Evolutionary conservation across 2,888 invertebrate species (phyloP), one percentile per base, ranked within the genome.

Genomic region (Drepanosiphum platanoidis): DNA sequence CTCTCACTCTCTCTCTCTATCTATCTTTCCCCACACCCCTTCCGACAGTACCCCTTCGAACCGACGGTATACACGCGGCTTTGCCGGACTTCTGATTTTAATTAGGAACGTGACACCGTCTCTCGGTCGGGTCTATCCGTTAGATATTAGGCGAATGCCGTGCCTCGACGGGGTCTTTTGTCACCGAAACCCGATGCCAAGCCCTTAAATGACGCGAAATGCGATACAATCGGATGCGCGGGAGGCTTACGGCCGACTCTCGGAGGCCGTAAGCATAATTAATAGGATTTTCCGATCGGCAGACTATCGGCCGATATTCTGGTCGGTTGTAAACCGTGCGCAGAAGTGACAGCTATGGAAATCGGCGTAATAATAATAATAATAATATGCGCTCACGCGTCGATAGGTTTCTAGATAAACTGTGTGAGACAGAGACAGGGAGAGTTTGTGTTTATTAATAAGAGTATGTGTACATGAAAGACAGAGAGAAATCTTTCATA

Each of bases 101-200:
- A 84, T 84, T 77, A 77, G 84, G 52, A 84, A 84, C 84, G 84
- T 77, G 84, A 84, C 77, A 70, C 77, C 68, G 39, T 15, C 70
- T 58, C 52, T 30, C 30, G 5, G 64, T 61, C n/a, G 27, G 61
- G 27, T 11, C 61, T 61, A 64, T 27, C 30, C 64, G 27, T 64
- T 30, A 39, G 61, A 32, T 42, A 42, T 32, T 42, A 39, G 30
- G 30, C 32, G 36, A 80, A 68, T 42, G 36, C 36, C 15, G 13
- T 8, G 52, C 5, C 70, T 30, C 80, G 13, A 15, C 81, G 58
- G 71, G 74, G 66, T 52, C 27, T 52, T 75, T 72, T 77, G 36
- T 75, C 84, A 66, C 42, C 30, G 75, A 39, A 52, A 34, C 42
- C 52, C 75, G 66, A 77, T 18, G 13, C 66, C 75, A 46, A 68